A percentile compares a stretch with the other conserved stretches of the same genome.
Conservation (phyloP, 2,113 vertebrate genomes). For the human (Homo sapiens) region GRCh38 chr1:203700501-203701000, state of each 20-base stretch:
- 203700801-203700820: conserved; percentile 99
- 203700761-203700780: neutral
- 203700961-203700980: neutral
- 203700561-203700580: no score
- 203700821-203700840: conserved; percentile 96
- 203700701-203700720: neutral
- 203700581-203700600: neutral
- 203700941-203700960: neutral
- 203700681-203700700: neutral
- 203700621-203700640: neutral
- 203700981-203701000: neutral
- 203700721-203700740: neutral
- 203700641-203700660: neutral
- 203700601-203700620: neutral
- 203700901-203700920: conserved; percentile 95
- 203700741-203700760: neutral
- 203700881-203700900: conserved; percentile 91
- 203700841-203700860: conserved; percentile 97
- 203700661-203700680: neutral
- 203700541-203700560: neutral
- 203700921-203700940: conserved; percentile 88
- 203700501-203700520: neutral
- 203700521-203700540: neutral
- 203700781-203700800: conserved; percentile 84
- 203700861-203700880: conserved; percentile 97